These are phyloP conservation scores for Plecturocebus donacophilus DNA, from an alignment of 2,113 vertebrate genomes.

Conservation along the genomic window DNA sequence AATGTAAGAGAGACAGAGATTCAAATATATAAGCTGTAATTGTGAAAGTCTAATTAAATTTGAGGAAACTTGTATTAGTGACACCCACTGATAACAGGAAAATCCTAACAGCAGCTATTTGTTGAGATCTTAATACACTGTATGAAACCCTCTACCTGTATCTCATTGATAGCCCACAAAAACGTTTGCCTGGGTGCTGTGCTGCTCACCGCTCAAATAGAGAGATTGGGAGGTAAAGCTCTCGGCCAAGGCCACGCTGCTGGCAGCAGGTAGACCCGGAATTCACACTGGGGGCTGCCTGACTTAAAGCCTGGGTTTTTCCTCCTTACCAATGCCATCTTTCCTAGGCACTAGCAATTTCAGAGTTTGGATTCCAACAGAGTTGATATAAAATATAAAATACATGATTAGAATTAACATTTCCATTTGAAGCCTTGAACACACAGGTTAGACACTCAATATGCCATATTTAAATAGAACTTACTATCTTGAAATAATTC, in stretches of 20 bases:
- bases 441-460: background rate
- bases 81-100: background rate
- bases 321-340: background rate
- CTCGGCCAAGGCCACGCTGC: background rate
- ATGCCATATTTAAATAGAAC: background rate
- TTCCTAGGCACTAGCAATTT: background rate
- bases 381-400: background rate
- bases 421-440: background rate
- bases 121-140: background rate
- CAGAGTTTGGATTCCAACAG: background rate
- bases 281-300: background rate
- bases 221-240: background rate
- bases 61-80: background rate
- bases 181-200: background rate
- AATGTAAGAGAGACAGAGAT: background rate
- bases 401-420: background rate
- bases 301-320: too few relatives aligned
- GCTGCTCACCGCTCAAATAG: background rate
- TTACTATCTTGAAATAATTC: background rate
- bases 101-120: background rate
- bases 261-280: background rate
- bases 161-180: background rate
- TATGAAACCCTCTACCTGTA: background rate
- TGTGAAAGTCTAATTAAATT: background rate
- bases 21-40: background rate